Evolutionary conservation across 2,797 vertebrate genomes (phyloP), one percentile per base, ranked within the genome.

Genomic region (Alexandromys oeconomus): DNA sequence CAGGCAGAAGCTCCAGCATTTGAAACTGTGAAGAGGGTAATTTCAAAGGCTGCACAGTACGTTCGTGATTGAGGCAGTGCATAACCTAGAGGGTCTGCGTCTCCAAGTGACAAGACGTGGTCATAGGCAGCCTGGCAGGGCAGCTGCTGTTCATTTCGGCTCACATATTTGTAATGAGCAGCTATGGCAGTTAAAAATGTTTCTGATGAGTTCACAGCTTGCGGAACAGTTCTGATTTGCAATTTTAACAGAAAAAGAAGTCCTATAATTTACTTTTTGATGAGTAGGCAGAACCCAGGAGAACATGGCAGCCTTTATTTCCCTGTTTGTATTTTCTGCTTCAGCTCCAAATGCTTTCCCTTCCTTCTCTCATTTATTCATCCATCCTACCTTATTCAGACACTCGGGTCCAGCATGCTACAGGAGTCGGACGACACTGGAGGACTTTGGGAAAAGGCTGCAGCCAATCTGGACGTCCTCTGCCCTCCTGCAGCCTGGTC

Each of bases 1-100:
- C 85, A 96, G 14, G 93, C 93, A 95, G 94, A 97, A 97, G 94
- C 81, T 82, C 69, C 63, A 94, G 79, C 37, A 8, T 88, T 97
- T 90, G 91, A 97, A 96, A 87, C 89, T 46, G 81, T 92, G 94
- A 82, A 96, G 89, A 57, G 76, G 51, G 94, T 92, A 4, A 93
- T 96, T 95, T 96, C 95, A 77, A 86, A 90, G 54, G 46, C 86
- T 69, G 93, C 59, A 69, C 63, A 82, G 92, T 34, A 10, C 87
- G 69, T 43, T 85, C 76, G 19, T 57, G 51, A 67, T 43, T 67
- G 57, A 27, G 31, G 89, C 80, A 79, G 87, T 37, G 13, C 27
- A 13, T 46, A 54, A 27, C 6, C 51, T 31, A 27, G 77, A 12
- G 59, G 57, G 12, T 57, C 81, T 46, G 65, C 93, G 46, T 77